Evolutionary conservation across 2,888 invertebrate species (phyloP).

Genomic region (Tortrix viridana): DNA sequence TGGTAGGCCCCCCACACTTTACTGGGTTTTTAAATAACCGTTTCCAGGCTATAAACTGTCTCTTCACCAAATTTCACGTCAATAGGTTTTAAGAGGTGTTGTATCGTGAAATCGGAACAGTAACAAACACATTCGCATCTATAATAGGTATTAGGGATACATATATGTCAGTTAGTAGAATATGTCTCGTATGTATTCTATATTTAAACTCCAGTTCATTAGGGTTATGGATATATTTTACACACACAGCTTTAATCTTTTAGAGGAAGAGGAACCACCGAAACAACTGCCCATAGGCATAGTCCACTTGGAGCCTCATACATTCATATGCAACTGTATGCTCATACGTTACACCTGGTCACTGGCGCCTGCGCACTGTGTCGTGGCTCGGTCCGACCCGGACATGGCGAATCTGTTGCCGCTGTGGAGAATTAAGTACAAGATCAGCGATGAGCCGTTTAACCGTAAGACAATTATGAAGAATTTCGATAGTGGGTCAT

Average conservation of each 20-base stretch:
- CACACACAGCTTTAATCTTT: not conserved
- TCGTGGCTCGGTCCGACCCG: constrained; percentile 56
- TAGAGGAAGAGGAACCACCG: constrained; percentile 6
- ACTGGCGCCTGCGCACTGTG: constrained; percentile 60
- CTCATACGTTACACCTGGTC: constrained; percentile 59
- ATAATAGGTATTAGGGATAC: too few relatives aligned
- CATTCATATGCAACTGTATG: constrained; percentile 55
- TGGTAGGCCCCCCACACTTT: too few relatives aligned
- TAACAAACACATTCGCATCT: too few relatives aligned
- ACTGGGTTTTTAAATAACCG: too few relatives aligned
- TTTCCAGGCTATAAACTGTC: too few relatives aligned
- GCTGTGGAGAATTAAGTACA: constrained; percentile 58
- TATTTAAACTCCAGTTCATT: too few relatives aligned
- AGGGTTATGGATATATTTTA: not conserved
- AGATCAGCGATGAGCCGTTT: not conserved
- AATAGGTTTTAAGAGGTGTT: too few relatives aligned
- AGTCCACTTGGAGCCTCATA: constrained; percentile 46
- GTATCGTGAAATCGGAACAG: too few relatives aligned
- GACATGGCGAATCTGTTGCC: constrained; percentile 49
- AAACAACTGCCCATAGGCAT: constrained; percentile 47
- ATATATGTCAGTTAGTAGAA: too few relatives aligned
- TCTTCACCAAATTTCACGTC: too few relatives aligned
- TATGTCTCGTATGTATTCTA: too few relatives aligned
- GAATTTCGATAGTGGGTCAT: too few relatives aligned
- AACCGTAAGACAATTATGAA: not conserved